These are phyloP conservation scores for Agriopis marginaria DNA, from an alignment of 2,888 invertebrate genomes.

Conservation along the genomic window DNA sequence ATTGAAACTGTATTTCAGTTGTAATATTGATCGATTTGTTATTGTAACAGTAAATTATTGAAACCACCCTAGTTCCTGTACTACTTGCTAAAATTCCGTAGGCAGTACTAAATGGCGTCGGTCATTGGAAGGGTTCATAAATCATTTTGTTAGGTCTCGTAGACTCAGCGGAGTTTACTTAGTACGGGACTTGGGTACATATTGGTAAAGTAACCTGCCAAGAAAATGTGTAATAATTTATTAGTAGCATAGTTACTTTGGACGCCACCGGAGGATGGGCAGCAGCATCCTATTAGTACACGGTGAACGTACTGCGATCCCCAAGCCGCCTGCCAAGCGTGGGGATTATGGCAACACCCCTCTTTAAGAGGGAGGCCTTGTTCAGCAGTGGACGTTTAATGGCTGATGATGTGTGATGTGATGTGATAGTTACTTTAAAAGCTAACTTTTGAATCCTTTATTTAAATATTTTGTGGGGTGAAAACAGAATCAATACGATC, in stretches of 20 bases:
- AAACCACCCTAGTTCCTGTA: neutral
- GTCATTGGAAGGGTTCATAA: constrained; percentile 36
- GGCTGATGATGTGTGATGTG: no score
- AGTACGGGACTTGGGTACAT: constrained; percentile 18
- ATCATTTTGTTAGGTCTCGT: constrained; percentile 36
- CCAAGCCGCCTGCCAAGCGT: no score
- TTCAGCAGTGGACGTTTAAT: no score
- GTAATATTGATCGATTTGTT: no score
- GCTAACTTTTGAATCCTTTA: neutral
- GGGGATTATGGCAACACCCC: no score
- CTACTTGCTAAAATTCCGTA: neutral
- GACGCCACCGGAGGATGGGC: no score
- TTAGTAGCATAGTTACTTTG: neutral
- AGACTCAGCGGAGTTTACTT: constrained; percentile 23
- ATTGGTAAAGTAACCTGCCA: constrained; percentile 1
- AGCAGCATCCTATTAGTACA: no score
- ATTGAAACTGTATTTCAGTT: no score
- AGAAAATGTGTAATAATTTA: neutral
- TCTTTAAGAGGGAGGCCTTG: no score
- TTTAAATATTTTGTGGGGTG: no score
- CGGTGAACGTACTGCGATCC: no score
- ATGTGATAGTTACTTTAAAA: neutral
- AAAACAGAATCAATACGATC: no score
- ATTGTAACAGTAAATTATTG: neutral
- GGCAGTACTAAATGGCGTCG: constrained; percentile 20